Base-by-base conservation (phyloP, 2,888 invertebrate genomes). In the Synergus umbraculus region DNA sequence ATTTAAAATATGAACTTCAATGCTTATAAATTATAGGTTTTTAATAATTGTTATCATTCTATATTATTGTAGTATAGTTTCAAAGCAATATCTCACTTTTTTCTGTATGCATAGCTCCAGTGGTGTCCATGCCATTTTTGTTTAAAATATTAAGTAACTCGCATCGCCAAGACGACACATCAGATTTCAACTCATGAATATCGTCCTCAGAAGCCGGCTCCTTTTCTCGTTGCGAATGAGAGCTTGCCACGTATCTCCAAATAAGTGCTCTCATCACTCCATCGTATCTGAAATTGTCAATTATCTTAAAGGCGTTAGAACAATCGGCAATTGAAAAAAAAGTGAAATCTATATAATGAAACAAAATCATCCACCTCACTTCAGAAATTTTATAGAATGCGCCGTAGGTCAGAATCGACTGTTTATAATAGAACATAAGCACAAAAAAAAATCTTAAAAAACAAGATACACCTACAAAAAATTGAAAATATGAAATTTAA, bases 101-200 rank as follows among this genome's bases (percentile, higher is more conserved):
- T 87, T 96, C 96, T 88, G 95, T 96, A 73, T 94, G 94, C 82
- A 96, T 95, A 22, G 95, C 96, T 64, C 94, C 94, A 0, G 96
- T 95, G 0, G 96, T 95, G 90, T 97, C 96, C 96, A 97, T 95
- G 64, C 98, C 98, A 88, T 97, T 98, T 90, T 94, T 96, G 84
- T 95, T 95, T 73, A 98, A 95, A 49, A 98, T 96, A 87, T 98
- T 98, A 0, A 98, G 93, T 85, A 99, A 94, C 91, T 99, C 98
- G 89, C 97, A 98, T 85, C 98, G 95, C 93, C 98, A 96, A 0
- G 98, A 95, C 0, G 98, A 97, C 64, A 99, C 96, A 88, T 98
- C 98, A 87, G 97, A 96, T 92, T 98, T 98, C 46, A 99, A 95
- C 92, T 98, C 98, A 88, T 98, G 98, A 82, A 99, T 94, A 89